Conservation (phyloP, 1,140 invertebrate species). For the Hylaeus volcanicus region DNA sequence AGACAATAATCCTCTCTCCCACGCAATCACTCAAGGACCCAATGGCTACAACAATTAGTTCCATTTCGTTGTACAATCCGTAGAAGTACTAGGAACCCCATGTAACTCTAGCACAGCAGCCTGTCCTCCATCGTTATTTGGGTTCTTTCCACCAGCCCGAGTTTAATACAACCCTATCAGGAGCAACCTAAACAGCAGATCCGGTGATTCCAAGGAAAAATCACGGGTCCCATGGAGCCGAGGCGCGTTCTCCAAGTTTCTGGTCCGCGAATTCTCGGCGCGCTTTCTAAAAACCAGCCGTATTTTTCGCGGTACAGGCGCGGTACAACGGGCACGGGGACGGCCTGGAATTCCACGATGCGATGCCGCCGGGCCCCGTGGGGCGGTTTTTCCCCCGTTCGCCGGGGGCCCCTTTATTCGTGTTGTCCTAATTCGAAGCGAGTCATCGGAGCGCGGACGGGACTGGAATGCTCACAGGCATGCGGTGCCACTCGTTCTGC, state of each 20-base stretch:
- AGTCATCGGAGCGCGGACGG: constrained; percentile 63
- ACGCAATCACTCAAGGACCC: too few species aligned
- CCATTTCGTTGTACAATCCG: too few species aligned
- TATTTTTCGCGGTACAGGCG: constrained; percentile 71
- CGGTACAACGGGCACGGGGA: constrained; percentile 8
- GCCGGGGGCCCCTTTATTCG: constrained; percentile 65
- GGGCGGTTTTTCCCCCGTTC: constrained; percentile 56
- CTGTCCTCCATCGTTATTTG: too few species aligned
- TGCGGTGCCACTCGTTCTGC: constrained; percentile 44
- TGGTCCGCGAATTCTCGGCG: constrained; percentile 11
- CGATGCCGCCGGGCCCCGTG: constrained; percentile 35
- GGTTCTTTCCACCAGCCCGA: too few species aligned
- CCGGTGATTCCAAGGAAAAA: constrained; percentile 9
- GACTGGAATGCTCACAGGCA: constrained; percentile 69
- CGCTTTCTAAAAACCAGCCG: constrained; percentile 69
- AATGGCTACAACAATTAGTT: too few species aligned
- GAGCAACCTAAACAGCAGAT: too few species aligned
- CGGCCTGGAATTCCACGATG: constrained; percentile 62
- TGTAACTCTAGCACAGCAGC: too few species aligned
- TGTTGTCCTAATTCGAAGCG: constrained; percentile 78
- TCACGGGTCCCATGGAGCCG: neutral
- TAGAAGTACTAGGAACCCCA: too few species aligned
- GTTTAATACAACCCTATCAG: too few species aligned
- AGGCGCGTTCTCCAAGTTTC: neutral
- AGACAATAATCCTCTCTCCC: too few species aligned